These are phyloP conservation scores for Palythoa caribaeorum DNA, from an alignment of 92 coral and sea anemone species.

Conservation along the genomic window DNA sequence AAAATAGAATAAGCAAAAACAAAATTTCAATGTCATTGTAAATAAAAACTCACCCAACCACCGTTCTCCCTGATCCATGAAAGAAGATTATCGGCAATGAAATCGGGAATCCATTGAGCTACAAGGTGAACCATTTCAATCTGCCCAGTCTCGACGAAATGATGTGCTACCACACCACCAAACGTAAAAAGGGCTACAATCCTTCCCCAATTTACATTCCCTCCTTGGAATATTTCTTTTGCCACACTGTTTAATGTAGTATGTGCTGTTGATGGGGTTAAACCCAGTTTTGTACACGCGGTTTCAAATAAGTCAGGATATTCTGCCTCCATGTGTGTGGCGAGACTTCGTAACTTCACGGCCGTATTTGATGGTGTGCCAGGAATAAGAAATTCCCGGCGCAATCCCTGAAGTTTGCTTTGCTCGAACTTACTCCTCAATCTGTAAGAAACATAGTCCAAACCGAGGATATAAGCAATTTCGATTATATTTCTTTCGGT, in stretches of 20 bases:
- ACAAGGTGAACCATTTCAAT: constrained; percentile 94
- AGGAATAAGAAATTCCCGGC: constrained; percentile 90
- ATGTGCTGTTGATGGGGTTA: constrained; percentile 85
- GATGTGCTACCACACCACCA: constrained; percentile 97
- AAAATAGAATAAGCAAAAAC: constrained; percentile 1
- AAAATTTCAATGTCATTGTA: not conserved
- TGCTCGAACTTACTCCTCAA: constrained; percentile 95
- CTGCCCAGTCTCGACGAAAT: constrained; percentile 92
- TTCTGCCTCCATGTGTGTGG: constrained; percentile 95
- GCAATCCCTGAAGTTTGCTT: constrained; percentile 88
- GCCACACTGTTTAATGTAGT: constrained; percentile 91
- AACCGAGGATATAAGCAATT: constrained; percentile 60
- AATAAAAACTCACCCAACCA: constrained; percentile 89
- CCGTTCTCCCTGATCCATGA: constrained; percentile 93
- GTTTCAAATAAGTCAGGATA: constrained; percentile 98
- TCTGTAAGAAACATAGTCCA: constrained; percentile 93
- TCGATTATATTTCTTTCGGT: constrained; percentile 74
- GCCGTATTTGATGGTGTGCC: constrained; percentile 82
- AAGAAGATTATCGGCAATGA: constrained; percentile 87
- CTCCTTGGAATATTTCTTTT: constrained; percentile 93
- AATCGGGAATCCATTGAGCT: constrained; percentile 80
- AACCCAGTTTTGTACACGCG: constrained; percentile 89
- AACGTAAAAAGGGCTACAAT: constrained; percentile 96
- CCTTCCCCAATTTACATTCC: constrained; percentile 94
- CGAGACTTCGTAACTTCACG: constrained; percentile 82